Conservation (phyloP, 2,113 vertebrate species). For the Hippopotamus amphibius region DNA sequence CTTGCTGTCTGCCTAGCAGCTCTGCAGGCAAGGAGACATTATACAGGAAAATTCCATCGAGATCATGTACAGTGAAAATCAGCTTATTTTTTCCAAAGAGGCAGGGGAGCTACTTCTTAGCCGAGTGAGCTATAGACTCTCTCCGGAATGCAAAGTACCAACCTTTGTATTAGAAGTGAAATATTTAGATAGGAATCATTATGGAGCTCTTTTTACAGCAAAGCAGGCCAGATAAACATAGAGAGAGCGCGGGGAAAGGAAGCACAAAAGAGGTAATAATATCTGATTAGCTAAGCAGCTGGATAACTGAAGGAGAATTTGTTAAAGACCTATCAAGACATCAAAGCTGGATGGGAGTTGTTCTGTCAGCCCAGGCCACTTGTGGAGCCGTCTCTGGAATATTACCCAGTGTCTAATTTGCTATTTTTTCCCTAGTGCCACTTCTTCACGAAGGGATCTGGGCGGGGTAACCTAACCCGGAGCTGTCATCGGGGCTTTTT, state of each 20-base stretch:
- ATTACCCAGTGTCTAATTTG: neutral
- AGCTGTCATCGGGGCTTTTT: neutral
- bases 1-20: neutral
- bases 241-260: conserved; percentile 71
- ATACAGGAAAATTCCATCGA: conserved; percentile 18
- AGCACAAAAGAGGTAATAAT: conserved; percentile 85
- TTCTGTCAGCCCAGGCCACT: conserved; percentile 55
- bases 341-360: conserved; percentile 77
- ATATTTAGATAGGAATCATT: conserved; percentile 87
- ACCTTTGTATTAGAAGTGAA: conserved; percentile 86
- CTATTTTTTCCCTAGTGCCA: neutral
- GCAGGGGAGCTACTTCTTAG: conserved; percentile 68
- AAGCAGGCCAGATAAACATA: conserved; percentile 81
- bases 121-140: conserved; percentile 79
- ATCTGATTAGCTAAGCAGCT: conserved; percentile 86
- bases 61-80: conserved; percentile 68
- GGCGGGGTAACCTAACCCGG: conserved; percentile 25
- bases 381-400: neutral
- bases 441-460: neutral
- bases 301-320: conserved; percentile 84
- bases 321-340: conserved; percentile 82
- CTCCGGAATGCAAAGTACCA: conserved; percentile 78
- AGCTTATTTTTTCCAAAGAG: conserved; percentile 78
- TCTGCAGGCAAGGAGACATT: neutral
- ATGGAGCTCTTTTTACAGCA: conserved; percentile 81